Evolutionary conservation across 2,797 vertebrate genomes (phyloP).

Genomic region (Enteromius afrohamiltoni): DNA sequence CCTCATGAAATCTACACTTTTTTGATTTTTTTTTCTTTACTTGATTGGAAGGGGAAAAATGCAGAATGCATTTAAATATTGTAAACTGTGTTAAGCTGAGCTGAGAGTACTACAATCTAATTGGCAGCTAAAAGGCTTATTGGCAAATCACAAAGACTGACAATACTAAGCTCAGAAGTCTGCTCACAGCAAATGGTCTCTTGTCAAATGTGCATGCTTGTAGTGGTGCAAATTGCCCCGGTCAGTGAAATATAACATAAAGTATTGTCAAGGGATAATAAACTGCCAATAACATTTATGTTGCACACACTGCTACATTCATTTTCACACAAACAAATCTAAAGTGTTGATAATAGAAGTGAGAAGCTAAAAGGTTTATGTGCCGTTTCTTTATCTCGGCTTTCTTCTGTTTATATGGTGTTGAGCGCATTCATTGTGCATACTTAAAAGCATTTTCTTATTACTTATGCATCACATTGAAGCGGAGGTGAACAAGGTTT

Average conservation of each 20-base stretch:
- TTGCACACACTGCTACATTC: background rate
- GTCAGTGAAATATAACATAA: background rate
- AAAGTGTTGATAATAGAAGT: background rate
- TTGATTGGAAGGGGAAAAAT: background rate
- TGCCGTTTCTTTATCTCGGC: background rate
- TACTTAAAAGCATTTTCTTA: background rate
- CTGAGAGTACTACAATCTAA: background rate
- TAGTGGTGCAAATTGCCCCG: background rate
- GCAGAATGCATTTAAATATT: slow-evolving; percentile 23
- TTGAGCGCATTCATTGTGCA: background rate
- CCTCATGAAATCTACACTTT: slow-evolving; percentile 11
- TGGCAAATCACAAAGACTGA: slow-evolving; percentile 16
- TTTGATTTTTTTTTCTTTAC: background rate
- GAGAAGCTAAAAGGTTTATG: background rate
- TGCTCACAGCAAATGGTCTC: slow-evolving; percentile 8
- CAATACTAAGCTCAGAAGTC: background rate
- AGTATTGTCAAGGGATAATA: background rate
- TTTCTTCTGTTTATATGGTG: background rate
- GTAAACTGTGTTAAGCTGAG: background rate
- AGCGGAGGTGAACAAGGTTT: background rate
- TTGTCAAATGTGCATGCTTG: slow-evolving; percentile 5
- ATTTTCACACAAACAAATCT: background rate
- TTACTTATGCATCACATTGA: background rate
- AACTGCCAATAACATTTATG: background rate
- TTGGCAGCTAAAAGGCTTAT: slow-evolving; percentile 18